phyloP scores from a whole-genome alignment of 2,113 vertebrate genomes.

The Pimephales promelas region DNA sequence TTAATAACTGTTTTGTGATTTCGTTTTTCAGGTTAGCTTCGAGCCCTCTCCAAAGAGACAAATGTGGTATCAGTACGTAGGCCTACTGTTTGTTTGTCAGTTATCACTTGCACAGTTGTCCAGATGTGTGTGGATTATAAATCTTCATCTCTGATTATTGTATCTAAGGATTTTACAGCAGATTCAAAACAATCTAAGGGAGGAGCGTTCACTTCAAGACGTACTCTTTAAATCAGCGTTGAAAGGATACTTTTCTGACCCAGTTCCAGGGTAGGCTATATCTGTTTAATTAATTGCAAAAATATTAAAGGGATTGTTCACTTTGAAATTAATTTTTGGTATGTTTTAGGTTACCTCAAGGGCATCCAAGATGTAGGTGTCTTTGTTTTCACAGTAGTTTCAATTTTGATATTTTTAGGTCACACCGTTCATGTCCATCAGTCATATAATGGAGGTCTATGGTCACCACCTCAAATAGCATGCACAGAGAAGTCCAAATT shows the following conservation, averaged over 20 bases:
- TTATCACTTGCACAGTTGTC: not conserved
- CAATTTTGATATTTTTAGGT: too few relatives aligned
- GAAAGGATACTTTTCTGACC: constrained; percentile 79
- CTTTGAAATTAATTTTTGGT: too few relatives aligned
- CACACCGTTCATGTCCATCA: too few relatives aligned
- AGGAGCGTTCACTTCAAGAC: constrained; percentile 92
- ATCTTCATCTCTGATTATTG: constrained; percentile 22
- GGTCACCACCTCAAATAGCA: too few relatives aligned
- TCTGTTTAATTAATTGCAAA: not conserved
- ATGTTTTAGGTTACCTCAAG: too few relatives aligned
- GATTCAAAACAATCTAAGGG: constrained; percentile 86
- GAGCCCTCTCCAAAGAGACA: constrained; percentile 88
- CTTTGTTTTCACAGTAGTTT: too few relatives aligned
- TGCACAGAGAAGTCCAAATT: too few relatives aligned
- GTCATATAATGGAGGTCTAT: too few relatives aligned
- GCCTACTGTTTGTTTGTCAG: not conserved
- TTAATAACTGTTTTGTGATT: not conserved
- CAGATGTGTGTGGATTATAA: not conserved
- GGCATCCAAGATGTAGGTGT: too few relatives aligned
- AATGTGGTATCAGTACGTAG: constrained; percentile 92
- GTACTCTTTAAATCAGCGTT: constrained; percentile 92
- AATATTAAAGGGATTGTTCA: too few relatives aligned
- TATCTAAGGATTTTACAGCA: constrained; percentile 83
- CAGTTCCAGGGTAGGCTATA: constrained; percentile 84
- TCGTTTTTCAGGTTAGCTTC: constrained; percentile 82